Evolutionary conservation across 2,888 invertebrate species (phyloP), one percentile per base, ranked within the genome.

Genomic region (Xylota segnis): DNA sequence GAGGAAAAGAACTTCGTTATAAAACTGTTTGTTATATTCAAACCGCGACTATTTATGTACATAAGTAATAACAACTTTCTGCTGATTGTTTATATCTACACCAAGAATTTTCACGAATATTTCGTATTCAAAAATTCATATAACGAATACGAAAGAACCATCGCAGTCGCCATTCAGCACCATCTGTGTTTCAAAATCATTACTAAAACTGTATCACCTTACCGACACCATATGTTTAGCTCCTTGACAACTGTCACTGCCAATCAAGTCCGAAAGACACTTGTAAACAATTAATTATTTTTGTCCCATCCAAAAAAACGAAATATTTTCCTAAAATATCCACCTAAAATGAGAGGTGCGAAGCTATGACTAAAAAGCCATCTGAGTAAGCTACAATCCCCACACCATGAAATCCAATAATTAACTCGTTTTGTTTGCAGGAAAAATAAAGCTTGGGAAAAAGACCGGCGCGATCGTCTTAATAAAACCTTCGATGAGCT

Each of bases 401-500:
- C 10, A 6, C 10, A 6, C 9, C 2, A 5, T 9, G 18, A 4
- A 27, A n/a, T 18, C 2, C 32, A 65, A 43, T 12, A 16, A 47
- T 37, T 10, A 5, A 2, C 10, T 34, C 9, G 5, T 4, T 61
- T 63, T n/a, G 10, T 7, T 56, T 76, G n/a, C 37, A 88, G 88
- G 37, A 89, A 89, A 79, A 89, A 89, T 87, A 93, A 93, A 90
- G 93, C 93, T 92, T 94, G 94, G 94, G 94, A 94, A 92, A 93
- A 94, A 91, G 93, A 94, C 89, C 91, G 94, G 90, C 91, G 94
- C 89, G 93, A 93, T 87, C 93, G 94, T 88, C 91, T 94, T 88
- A 94, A 94, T 87, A 88, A 89, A 52, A 89, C 89, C 14, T 92
- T 92, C 87, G 89, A 89, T 58, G 89, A 91, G 66, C 88, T 92